A percentile compares a stretch with the other conserved stretches of the same genome.
Conservation (phyloP, 1,140 invertebrate genomes). For the Cataglyphis hispanica region DNA sequence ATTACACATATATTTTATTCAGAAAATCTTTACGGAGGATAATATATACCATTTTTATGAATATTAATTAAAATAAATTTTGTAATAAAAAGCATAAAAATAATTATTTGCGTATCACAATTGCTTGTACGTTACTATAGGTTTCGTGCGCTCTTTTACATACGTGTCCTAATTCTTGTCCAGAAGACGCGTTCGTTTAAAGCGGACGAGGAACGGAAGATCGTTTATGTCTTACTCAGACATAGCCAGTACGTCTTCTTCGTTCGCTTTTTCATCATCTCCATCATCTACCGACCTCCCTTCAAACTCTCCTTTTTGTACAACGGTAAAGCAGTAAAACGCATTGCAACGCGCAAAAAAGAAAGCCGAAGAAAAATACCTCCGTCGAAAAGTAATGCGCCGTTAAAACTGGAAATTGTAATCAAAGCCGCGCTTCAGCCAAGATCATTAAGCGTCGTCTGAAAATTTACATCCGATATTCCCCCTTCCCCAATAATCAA, state of each 20-base stretch:
- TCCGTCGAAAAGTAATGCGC: constrained; percentile 62
- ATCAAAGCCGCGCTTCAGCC: constrained; percentile 35
- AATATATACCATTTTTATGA: not conserved
- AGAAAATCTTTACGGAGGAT: not conserved
- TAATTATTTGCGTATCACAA: not conserved
- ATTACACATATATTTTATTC: not conserved
- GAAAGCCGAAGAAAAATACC: constrained; percentile 46
- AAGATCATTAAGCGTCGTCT: constrained; percentile 42
- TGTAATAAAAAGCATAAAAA: not conserved
- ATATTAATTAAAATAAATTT: constrained; percentile 6
- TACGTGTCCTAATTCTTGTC: constrained; percentile 27
- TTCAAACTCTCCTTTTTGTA: constrained; percentile 65
- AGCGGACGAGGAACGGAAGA: constrained; percentile 49
- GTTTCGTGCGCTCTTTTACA: constrained; percentile 9
- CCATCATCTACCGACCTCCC: constrained; percentile 65
- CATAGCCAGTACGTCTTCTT: constrained; percentile 67
- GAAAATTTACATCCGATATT: constrained; percentile 50
- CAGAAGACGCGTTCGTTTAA: constrained; percentile 28
- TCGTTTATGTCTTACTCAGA: constrained; percentile 72
- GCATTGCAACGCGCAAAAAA: constrained; percentile 70
- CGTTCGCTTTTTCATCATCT: constrained; percentile 75
- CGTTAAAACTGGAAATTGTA: constrained; percentile 71
- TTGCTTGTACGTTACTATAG: not conserved
- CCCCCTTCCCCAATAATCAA: constrained; percentile 24
- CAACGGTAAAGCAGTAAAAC: constrained; percentile 71